A percentile compares a stretch with the other conserved stretches of the same genome.
Conservation (phyloP, 2,888 invertebrate species). For the Cerceris ruficornis region DNA sequence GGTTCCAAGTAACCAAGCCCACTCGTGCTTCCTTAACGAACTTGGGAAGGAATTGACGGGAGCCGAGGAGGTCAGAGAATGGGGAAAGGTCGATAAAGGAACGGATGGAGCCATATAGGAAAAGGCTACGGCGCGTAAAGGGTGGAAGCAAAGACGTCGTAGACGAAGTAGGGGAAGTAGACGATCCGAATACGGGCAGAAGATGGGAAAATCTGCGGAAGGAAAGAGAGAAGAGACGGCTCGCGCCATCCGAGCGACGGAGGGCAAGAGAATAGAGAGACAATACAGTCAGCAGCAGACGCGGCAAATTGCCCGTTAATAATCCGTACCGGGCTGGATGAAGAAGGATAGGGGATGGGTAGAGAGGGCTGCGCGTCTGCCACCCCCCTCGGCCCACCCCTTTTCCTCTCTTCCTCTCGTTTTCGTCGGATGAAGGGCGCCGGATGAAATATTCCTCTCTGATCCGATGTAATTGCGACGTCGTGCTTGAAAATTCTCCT, state of each 20-base stretch:
- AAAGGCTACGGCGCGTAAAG: conserved; percentile 35
- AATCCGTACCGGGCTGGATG: conserved; percentile 72
- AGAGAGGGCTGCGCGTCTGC: conserved; percentile 16
- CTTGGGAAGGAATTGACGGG: conserved; percentile 48
- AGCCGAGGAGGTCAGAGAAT: conserved; percentile 36
- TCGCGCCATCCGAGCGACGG: conserved; percentile 50
- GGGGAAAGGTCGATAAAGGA: conserved; percentile 2
- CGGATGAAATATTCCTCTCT: conserved; percentile 79
- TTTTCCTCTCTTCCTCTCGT: conserved; percentile 48
- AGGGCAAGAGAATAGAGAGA: conserved; percentile 71
- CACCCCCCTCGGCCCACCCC: not conserved
- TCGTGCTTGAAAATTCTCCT: conserved; percentile 74
- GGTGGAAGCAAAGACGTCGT: conserved; percentile 33
- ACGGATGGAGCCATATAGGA: conserved; percentile 18
- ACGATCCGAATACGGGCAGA: conserved; percentile 33
- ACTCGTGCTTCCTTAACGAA: conserved; percentile 61
- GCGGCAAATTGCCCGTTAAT: conserved; percentile 81
- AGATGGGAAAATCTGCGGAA: conserved; percentile 56
- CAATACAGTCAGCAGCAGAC: conserved; percentile 81
- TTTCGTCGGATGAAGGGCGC: conserved; percentile 63
- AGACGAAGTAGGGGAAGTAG: conserved; percentile 16
- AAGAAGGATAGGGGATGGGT: conserved; percentile 39
- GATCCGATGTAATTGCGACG: conserved; percentile 80
- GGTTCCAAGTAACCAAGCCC: conserved; percentile 53
- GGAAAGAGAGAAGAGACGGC: conserved; percentile 19